Evolutionary conservation across 2,888 invertebrate species (phyloP).

Genomic region (Drosophila quinaria): DNA sequence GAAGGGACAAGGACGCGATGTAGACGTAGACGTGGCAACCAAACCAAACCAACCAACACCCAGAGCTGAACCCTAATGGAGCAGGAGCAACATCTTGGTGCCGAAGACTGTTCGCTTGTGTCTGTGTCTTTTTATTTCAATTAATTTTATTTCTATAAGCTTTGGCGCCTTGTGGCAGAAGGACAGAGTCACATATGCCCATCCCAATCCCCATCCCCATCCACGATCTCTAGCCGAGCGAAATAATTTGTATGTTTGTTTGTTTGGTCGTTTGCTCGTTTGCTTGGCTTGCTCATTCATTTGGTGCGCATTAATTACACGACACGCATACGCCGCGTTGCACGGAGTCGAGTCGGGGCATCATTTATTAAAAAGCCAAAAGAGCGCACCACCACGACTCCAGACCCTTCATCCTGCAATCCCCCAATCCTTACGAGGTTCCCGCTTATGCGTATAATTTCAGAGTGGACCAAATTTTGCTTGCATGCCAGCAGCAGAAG

Average conservation of each 20-base stretch:
- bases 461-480: conserved; percentile 45
- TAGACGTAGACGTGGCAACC: background rate
- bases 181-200: conserved; percentile 58
- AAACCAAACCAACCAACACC: too few relatives aligned
- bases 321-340: conserved; percentile 71
- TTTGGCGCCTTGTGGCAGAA: background rate
- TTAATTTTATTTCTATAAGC: conserved; percentile 60
- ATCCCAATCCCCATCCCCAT: background rate
- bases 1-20: background rate
- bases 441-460: conserved; percentile 61
- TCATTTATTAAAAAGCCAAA: conserved; percentile 78
- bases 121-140: conserved; percentile 41
- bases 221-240: conserved; percentile 18
- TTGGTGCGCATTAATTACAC: conserved; percentile 79
- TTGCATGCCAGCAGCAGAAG: conserved; percentile 40
- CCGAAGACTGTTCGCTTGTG: conserved; percentile 9
- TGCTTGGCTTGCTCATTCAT: conserved; percentile 70
- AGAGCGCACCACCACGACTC: conserved; percentile 17
- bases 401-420: background rate
- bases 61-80: background rate
- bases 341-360: conserved; percentile 20
- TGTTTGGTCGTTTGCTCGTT: conserved; percentile 53
- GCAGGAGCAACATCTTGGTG: conserved; percentile 23
- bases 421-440: conserved; percentile 19
- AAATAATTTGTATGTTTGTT: conserved; percentile 66